phyloP scores from a whole-genome alignment of 2,797 vertebrate species.

The Enteromius unitaeniatus region DNA sequence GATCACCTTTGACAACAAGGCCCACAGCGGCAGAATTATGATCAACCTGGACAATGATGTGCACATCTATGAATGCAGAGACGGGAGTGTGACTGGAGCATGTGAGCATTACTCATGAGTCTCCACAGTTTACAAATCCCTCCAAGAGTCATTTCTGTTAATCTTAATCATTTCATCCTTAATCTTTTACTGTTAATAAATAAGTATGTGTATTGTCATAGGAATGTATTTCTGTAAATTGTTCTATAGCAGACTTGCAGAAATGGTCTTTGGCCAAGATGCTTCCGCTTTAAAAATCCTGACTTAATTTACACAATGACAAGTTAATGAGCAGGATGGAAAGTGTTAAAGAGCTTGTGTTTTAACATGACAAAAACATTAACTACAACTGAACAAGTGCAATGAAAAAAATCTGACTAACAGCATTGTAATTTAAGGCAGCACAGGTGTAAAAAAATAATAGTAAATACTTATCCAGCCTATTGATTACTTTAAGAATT shows the following conservation, averaged over 20 bases:
- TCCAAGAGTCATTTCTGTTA: not conserved
- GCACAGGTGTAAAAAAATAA: not conserved
- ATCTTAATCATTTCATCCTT: too few species aligned
- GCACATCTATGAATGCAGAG: slow-evolving; percentile 89
- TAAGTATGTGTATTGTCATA: not conserved
- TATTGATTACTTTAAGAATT: not conserved
- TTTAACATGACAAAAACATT: not conserved
- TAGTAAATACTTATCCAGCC: not conserved
- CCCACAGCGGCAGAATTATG: slow-evolving; percentile 91
- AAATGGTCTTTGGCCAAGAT: not conserved
- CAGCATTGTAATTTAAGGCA: not conserved
- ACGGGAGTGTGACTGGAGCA: slow-evolving; percentile 88
- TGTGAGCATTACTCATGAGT: slow-evolving; percentile 79
- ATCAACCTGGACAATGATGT: slow-evolving; percentile 87
- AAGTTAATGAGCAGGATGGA: not conserved
- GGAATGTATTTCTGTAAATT: not conserved
- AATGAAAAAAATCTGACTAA: not conserved
- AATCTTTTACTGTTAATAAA: not conserved
- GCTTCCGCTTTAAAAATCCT: not conserved
- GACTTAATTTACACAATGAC: not conserved
- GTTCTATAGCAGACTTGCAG: not conserved
- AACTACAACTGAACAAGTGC: not conserved
- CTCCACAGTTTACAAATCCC: not conserved
- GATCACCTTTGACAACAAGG: slow-evolving; percentile 92
- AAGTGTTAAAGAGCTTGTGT: not conserved